Evolutionary conservation across 1,140 invertebrate genomes (phyloP).

Genomic region (Globodera rostochiensis): DNA sequence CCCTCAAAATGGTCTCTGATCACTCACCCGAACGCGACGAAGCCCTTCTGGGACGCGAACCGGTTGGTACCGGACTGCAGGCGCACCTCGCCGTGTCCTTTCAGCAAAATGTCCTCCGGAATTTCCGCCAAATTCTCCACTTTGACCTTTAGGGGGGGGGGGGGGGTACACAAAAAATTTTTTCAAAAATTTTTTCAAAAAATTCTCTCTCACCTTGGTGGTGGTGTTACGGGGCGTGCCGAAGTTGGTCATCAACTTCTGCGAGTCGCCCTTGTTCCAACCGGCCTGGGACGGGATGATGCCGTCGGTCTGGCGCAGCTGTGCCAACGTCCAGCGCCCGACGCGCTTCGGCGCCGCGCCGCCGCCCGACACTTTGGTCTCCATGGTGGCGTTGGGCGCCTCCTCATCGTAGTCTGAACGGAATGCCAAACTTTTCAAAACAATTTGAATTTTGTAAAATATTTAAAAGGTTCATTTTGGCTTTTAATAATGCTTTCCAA

Average conservation of each 20-base stretch:
- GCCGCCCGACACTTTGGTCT: slow-evolving; percentile 63
- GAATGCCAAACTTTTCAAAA: not conserved
- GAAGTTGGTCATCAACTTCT: slow-evolving; percentile 66
- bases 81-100: slow-evolving; percentile 63
- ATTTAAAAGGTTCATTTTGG: no score
- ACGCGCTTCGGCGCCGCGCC: slow-evolving; percentile 61
- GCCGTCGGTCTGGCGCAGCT: slow-evolving; percentile 62
- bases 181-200: no score
- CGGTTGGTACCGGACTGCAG: slow-evolving; percentile 65
- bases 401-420: slow-evolving; percentile 55
- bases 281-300: slow-evolving; percentile 66
- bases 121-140: slow-evolving; percentile 63
- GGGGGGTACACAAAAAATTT: no score
- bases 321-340: slow-evolving; percentile 63
- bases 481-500: no score
- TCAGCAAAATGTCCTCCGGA: slow-evolving; percentile 59
- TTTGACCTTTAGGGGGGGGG: slow-evolving; percentile 53
- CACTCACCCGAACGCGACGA: slow-evolving; percentile 57
- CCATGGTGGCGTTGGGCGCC: slow-evolving; percentile 64
- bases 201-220: slow-evolving; percentile 41
- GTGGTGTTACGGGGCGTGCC: slow-evolving; percentile 65
- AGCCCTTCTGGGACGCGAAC: slow-evolving; percentile 50
- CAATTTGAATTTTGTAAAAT: no score
- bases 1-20: not conserved
- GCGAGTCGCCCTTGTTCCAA: slow-evolving; percentile 66